Base-by-base conservation (phyloP, 2,113 vertebrate species). In the Myotis yumanensis region DNA sequence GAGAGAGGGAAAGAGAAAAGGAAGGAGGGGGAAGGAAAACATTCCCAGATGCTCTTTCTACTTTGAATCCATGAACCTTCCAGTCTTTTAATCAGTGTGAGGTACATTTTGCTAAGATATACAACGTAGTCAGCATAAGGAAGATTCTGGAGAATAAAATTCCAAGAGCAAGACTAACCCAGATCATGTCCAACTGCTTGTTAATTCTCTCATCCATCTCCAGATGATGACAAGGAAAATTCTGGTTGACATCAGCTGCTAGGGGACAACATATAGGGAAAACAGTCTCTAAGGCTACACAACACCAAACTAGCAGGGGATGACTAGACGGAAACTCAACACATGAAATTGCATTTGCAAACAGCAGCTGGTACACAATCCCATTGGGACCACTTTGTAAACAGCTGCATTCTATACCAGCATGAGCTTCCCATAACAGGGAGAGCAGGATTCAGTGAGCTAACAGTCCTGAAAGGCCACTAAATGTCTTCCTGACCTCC, bases 121-220 rank as follows among this genome's bases (percentile, higher is more conserved):
- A 84, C 69, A 82, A 54, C 35, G 69, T 5, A 22, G 51, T 62
- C 16, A 51, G 17, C 28, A 72, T 23, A 73, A 75, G 9, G 71
- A 79, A 90, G 2, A 18, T 69, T 68, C 30, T 66, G 30, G 51
- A 90, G 77, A 94, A 87, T 40, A 23, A 93, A 85, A 90, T 85
- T 64, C 28, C 10, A 90, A 83, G 54, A 73, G 32, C 16, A 62
- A 5, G 10, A 8, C 28, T 48, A 43, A 32, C 57, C 17, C 82
- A 93, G 77, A 89, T 92, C 64, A 76, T 40, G 37, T 28, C 51
- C 46, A 73, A 30, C 2, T 76, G 32, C 52, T 90, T 71, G 32
- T 69, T 59, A 25, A 46, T 57, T 72, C 64, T 46, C 1, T 71
- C 25, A 72, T 87, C 76, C 40, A 80, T n/a, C 37, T 91, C 59